Conservation (phyloP, 2,113 vertebrate species). For the Pycnonotus jocosus region DNA sequence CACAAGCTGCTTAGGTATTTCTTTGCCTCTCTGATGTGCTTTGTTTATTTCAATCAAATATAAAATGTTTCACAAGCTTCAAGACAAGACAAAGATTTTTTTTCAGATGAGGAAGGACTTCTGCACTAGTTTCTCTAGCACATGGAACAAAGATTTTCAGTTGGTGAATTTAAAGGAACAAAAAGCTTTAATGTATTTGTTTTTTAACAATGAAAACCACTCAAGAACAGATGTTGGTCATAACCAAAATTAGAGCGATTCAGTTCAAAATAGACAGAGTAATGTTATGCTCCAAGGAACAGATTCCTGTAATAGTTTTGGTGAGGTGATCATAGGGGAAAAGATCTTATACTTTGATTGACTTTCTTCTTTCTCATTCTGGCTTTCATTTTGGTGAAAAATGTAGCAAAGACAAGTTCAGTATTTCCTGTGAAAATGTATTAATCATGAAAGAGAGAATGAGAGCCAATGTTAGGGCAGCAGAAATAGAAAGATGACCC, state of each 20-base stretch:
- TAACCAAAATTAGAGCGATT: neutral
- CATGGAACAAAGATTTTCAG: neutral
- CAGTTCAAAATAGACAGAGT: neutral
- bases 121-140: neutral
- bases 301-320: neutral
- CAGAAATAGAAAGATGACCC: neutral
- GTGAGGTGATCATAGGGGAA: neutral
- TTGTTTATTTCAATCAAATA: slow-evolving; percentile 1
- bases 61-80: slow-evolving; percentile 15
- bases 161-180: slow-evolving; percentile 8
- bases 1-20: slow-evolving; percentile 7
- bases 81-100: neutral
- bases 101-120: neutral
- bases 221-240: slow-evolving; percentile 8
- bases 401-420: neutral
- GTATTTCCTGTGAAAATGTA: neutral
- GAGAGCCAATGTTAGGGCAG: neutral
- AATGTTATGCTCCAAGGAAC: neutral
- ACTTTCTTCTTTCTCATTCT: neutral
- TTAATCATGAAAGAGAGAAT: neutral
- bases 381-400: slow-evolving; percentile 16
- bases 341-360: neutral
- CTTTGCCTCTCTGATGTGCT: neutral
- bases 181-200: neutral
- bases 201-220: slow-evolving; percentile 11